phyloP scores from a whole-genome alignment of 1,140 invertebrate species.

The Drosophila insularis region DNA sequence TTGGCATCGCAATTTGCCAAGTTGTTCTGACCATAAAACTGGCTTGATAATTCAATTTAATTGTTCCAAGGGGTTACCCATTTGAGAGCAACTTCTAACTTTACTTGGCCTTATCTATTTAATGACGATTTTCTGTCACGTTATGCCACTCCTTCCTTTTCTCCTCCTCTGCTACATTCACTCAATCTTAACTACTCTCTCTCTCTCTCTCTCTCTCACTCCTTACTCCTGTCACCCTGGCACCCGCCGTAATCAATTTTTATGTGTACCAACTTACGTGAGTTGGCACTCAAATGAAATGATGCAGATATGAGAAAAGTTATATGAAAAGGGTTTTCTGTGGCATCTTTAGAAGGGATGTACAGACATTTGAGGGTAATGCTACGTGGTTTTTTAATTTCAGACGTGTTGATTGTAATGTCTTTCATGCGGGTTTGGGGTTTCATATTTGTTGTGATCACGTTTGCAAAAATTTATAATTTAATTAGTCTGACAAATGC shows the following conservation, averaged over 20 bases:
- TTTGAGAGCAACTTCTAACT: conserved; percentile 16
- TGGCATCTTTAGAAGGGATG: not conserved
- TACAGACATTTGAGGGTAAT: not conserved
- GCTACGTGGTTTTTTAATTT: conserved; percentile 50
- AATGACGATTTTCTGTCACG: conserved; percentile 37
- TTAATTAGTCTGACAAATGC: conserved; percentile 69
- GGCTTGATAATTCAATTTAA: conserved; percentile 57
- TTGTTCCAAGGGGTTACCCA: conserved; percentile 26
- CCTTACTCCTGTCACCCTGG: conserved; percentile 39
- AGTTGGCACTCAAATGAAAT: conserved; percentile 51
- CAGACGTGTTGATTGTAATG: not conserved
- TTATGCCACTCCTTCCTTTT: conserved; percentile 25
- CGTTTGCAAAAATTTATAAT: conserved; percentile 66
- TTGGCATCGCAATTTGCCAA: conserved; percentile 33
- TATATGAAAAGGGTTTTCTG: conserved; percentile 49
- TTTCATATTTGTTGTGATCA: conserved; percentile 47
- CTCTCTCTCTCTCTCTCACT: not conserved
- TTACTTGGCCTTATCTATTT: conserved; percentile 2
- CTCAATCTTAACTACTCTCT: not conserved
- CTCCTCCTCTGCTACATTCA: not conserved
- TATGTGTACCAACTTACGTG: conserved; percentile 62
- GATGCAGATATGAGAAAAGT: conserved; percentile 54
- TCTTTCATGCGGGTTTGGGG: not conserved
- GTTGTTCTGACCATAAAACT: conserved; percentile 26
- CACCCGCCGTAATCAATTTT: conserved; percentile 73